Percentiles rank a stretch among this genome's conserved stretches.
Evolutionary conservation across 2,888 invertebrate genomes (phyloP).

Genomic region (Odontocolon sp.): DNA sequence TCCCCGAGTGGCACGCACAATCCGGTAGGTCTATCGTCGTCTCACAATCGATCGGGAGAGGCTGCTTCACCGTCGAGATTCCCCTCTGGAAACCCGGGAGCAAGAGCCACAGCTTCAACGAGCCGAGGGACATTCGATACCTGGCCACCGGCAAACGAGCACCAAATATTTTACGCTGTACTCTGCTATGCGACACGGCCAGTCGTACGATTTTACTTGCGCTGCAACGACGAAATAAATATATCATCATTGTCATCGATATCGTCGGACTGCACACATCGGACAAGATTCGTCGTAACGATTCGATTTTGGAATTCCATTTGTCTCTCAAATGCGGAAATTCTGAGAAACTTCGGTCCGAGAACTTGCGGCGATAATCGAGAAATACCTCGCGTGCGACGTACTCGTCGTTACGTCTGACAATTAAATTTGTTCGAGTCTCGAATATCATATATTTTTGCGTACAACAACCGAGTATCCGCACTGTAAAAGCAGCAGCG

Average conservation of each 20-base stretch:
- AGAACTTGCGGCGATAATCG: not conserved
- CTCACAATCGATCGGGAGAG: conserved; percentile 74
- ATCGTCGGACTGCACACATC: too few relatives aligned
- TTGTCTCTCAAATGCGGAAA: conserved; percentile 12
- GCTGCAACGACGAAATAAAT: conserved; percentile 72
- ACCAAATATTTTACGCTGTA: too few relatives aligned
- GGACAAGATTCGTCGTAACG: too few relatives aligned
- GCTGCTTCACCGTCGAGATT: not conserved
- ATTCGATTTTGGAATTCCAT: conserved; percentile 11
- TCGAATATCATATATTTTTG: conserved; percentile 55
- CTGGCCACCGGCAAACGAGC: conserved; percentile 56
- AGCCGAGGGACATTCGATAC: conserved; percentile 66
- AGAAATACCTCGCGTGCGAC: conserved; percentile 11
- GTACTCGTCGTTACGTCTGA: conserved; percentile 46
- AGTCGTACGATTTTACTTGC: conserved; percentile 68
- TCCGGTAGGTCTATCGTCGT: conserved; percentile 76
- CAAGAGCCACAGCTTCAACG: not conserved
- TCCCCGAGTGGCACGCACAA: conserved; percentile 56
- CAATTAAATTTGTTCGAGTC: conserved; percentile 57
- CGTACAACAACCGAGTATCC: not conserved
- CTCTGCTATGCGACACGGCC: conserved; percentile 43
- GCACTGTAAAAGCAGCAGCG: not conserved
- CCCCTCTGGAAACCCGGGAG: too few relatives aligned
- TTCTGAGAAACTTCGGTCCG: conserved; percentile 16
- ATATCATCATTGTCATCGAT: too few relatives aligned